Evolutionary conservation across 2,888 invertebrate genomes (phyloP).

Genomic region (Drosophila merina): DNA sequence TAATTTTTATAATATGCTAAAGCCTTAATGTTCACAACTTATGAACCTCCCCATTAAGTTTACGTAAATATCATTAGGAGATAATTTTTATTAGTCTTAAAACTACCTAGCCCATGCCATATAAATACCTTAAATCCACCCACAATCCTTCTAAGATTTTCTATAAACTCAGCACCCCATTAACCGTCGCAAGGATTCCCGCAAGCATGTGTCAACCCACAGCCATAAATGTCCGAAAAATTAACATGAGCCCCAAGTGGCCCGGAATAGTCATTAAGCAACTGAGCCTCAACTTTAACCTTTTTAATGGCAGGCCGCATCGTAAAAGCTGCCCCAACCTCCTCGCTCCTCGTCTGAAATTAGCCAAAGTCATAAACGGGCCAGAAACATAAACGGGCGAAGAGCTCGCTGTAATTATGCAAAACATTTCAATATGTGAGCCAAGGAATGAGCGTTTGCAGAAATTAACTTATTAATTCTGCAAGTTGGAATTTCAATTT

Average conservation of each 20-base stretch:
- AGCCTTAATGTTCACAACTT: not conserved
- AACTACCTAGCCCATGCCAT: not conserved
- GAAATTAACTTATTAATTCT: constrained; percentile 76
- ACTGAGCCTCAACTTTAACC: constrained; percentile 70
- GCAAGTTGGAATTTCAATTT: constrained; percentile 62
- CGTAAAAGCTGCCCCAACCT: constrained; percentile 26
- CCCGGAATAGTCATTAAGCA: constrained; percentile 53
- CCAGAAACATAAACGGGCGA: constrained; percentile 50
- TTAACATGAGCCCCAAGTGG: constrained; percentile 41
- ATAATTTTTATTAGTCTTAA: constrained; percentile 1
- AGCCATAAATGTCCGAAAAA: constrained; percentile 54
- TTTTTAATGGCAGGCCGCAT: constrained; percentile 64
- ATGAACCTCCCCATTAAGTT: not conserved
- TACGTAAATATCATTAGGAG: not conserved
- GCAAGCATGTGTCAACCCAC: constrained; percentile 47
- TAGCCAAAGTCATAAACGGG: constrained; percentile 63
- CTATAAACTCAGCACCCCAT: constrained; percentile 20
- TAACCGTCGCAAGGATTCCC: constrained; percentile 11
- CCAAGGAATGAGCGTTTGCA: constrained; percentile 37
- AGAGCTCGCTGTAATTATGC: constrained; percentile 68
- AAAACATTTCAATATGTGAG: constrained; percentile 60
- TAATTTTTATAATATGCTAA: not conserved
- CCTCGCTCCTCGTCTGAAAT: constrained; percentile 45
- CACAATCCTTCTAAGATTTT: constrained; percentile 8
- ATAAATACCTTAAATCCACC: not conserved